phyloP scores from a whole-genome alignment of 2,888 invertebrate species.

The Colostygia pectinataria region DNA sequence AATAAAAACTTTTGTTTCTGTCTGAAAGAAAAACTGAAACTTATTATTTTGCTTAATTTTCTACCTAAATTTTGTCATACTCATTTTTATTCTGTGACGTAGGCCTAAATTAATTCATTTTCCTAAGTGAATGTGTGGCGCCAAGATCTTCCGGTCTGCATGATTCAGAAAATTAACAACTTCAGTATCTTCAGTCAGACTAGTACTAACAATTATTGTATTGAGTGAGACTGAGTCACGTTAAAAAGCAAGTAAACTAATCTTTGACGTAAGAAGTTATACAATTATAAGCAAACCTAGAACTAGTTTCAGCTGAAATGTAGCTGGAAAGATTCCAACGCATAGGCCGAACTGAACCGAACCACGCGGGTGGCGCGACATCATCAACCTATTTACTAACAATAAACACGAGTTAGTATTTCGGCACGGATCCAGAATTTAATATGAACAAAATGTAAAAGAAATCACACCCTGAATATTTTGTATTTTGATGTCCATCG shows the following conservation, averaged over 20 bases:
- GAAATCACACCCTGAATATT: too few species aligned
- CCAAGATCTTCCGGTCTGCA: constrained; percentile 20
- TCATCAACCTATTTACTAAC: constrained; percentile 38
- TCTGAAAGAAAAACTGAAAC: too few species aligned
- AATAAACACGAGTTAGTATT: constrained; percentile 1
- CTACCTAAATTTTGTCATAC: too few species aligned
- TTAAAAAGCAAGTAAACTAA: neutral
- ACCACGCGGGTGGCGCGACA: constrained; percentile 32
- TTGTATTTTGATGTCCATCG: too few species aligned
- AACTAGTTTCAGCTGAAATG: constrained; percentile 24
- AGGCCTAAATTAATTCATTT: too few species aligned
- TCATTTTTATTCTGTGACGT: too few species aligned
- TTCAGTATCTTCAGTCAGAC: constrained; percentile 14
- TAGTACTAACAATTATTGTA: constrained; percentile 1
- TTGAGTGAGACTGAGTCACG: constrained; percentile 18
- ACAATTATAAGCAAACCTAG: too few species aligned
- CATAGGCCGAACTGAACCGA: neutral
- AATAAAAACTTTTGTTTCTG: too few species aligned
- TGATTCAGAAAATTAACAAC: constrained; percentile 16
- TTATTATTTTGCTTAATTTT: too few species aligned
- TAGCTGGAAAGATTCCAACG: constrained; percentile 50
- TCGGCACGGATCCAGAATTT: constrained; percentile 10
- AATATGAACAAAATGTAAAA: too few species aligned
- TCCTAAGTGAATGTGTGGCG: constrained; percentile 15
- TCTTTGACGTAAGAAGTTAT: too few species aligned